These are phyloP conservation scores for Dugesia japonica DNA, from an alignment of 2,888 invertebrate genomes.

Conservation along the genomic window DNA sequence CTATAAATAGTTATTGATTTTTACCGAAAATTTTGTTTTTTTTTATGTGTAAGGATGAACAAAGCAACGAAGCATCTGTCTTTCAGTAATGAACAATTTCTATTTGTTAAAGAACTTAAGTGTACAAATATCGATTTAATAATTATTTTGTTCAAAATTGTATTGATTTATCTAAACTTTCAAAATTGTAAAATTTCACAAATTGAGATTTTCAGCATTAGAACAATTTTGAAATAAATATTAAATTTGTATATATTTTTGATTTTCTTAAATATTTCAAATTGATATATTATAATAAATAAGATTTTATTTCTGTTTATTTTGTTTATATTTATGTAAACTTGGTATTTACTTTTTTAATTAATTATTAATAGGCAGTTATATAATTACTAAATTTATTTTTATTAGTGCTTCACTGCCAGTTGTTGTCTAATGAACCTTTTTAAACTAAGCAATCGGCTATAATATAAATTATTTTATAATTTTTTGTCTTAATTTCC, in stretches of 20 bases:
- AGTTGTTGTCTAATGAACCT: too few relatives aligned
- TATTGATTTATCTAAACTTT: background rate
- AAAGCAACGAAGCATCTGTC: background rate
- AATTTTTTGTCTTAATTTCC: too few relatives aligned
- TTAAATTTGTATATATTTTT: background rate
- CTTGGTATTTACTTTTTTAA: too few relatives aligned
- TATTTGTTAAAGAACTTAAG: background rate
- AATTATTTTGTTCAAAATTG: background rate
- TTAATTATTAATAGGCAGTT: too few relatives aligned
- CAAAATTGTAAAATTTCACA: background rate
- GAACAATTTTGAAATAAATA: constrained; percentile 1
- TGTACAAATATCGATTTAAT: background rate
- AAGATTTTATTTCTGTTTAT: too few relatives aligned
- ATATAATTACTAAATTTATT: too few relatives aligned
- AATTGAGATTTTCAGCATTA: background rate
- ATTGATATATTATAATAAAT: too few relatives aligned
- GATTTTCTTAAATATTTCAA: too few relatives aligned
- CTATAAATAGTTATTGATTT: constrained; percentile 13
- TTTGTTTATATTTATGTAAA: too few relatives aligned
- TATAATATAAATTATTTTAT: too few relatives aligned
- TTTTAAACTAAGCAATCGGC: too few relatives aligned
- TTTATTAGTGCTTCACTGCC: too few relatives aligned
- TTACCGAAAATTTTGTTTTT: background rate
- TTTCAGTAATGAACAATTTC: background rate
- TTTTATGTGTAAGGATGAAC: background rate